Percentiles rank a stretch among this genome's conserved stretches.
phyloP scores from a whole-genome alignment of 2,888 invertebrate species.

The Drosophila seclusa region DNA sequence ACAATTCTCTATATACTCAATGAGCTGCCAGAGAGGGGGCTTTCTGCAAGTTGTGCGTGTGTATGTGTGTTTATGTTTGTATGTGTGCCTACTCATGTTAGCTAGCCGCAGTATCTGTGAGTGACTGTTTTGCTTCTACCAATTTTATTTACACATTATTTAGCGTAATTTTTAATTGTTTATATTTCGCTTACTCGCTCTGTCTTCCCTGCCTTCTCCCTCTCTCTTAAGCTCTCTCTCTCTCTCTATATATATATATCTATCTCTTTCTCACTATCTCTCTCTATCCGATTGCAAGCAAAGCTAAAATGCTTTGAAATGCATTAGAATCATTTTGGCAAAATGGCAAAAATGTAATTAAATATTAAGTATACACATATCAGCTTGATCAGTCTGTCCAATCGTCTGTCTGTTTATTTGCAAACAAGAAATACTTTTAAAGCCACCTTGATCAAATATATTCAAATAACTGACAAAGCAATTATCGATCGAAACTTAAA shows the following conservation, averaged over 20 bases:
- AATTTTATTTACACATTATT: conserved; percentile 46
- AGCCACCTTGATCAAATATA: not conserved
- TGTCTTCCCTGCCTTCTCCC: not conserved
- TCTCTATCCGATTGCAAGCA: not conserved
- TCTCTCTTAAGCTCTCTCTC: not conserved
- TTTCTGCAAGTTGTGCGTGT: conserved; percentile 8
- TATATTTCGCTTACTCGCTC: not conserved
- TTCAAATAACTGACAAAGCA: not conserved
- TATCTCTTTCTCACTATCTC: not conserved
- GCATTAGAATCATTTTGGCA: no score
- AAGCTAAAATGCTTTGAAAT: not conserved
- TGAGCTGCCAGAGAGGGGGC: not conserved
- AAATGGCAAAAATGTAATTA: no score
- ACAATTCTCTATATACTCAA: conserved; percentile 53
- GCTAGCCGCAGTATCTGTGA: conserved; percentile 18
- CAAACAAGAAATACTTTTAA: not conserved
- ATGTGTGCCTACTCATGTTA: conserved; percentile 43
- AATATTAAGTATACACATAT: not conserved
- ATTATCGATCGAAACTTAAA: no score
- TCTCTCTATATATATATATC: not conserved
- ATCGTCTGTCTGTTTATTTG: not conserved
- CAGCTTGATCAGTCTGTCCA: not conserved
- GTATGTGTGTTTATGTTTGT: not conserved
- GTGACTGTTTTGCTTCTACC: conserved; percentile 18
- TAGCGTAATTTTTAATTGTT: conserved; percentile 25